Evolutionary conservation across 2,113 vertebrate genomes (phyloP), one percentile per base, ranked within the genome.

Genomic region (Labeo catla): DNA sequence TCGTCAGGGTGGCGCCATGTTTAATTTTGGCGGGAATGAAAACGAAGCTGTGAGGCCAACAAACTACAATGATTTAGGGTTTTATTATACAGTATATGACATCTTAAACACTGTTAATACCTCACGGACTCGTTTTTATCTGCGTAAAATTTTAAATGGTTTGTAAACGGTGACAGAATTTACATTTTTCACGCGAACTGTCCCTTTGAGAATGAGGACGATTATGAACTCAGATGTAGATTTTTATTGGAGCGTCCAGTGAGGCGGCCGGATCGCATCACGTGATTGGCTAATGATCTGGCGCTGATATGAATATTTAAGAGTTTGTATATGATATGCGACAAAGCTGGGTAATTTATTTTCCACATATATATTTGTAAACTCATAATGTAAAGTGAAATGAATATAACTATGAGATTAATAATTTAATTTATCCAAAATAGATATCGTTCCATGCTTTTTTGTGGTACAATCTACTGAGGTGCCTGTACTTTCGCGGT

Each of bases 311-410:
- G 23, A 76, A 23, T 78, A 79, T 78, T 63, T 86, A 63, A 78
- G 54, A 61, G 12, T 84, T 54, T 61, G n/a, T 74, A 87, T 77
- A 85, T 83, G 28, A 54, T 85, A 78, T 85, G 72, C 61, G 76
- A 77, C 84, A 82, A 87, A 77, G 15, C 49, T 4, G 49, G 76
- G 50, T 8, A 36, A 34, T 89, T 87, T 89, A 87, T 89, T 87
- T 89, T 87, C 57, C 50, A 82, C 52, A 80, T 47, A 79, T 78
- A 73, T 54, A 78, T 68, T 68, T 85, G 61, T 66, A 78, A 52
- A 78, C 52, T 43, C 39, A 73, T 72, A 73, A 65, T 83, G 73
- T 89, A 87, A 86, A 85, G 76, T 63, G 21, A 84, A 85, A 61
- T 65, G 34, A 76, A 49, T 78, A 72, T 54, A 43, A 85, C 66